Percentiles rank a stretch among this genome's conserved stretches.
These are phyloP conservation scores for Pomatostomus ruficeps DNA, from an alignment of 2,113 vertebrate species.

Conservation along the genomic window DNA sequence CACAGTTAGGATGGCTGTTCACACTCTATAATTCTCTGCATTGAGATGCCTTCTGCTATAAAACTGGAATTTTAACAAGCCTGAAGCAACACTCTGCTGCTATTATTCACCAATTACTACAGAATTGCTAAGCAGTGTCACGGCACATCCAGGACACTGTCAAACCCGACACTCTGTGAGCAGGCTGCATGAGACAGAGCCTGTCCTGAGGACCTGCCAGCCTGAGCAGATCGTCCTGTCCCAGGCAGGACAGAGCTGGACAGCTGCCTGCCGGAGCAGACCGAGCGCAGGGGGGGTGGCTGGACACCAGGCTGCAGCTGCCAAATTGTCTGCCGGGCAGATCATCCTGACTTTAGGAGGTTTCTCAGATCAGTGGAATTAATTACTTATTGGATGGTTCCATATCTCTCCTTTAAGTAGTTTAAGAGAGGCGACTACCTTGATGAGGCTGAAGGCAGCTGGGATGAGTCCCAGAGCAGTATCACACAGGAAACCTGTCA, in stretches of 20 bases:
- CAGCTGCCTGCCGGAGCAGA: accelerated
- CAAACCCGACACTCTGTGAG: accelerated
- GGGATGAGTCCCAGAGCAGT: not conserved
- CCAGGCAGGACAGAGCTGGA: not conserved
- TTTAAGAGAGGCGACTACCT: not conserved
- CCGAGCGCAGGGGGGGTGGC: accelerated
- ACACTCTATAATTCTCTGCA: not conserved
- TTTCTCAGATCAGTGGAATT: not conserved
- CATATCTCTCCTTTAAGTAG: not conserved
- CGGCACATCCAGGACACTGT: not conserved
- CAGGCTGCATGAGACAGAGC: not conserved
- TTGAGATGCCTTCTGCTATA: not conserved
- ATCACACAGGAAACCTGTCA: not conserved
- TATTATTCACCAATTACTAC: not conserved
- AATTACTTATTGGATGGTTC: not conserved
- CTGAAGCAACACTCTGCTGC: not conserved
- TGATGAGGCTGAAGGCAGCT: not conserved
- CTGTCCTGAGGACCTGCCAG: not conserved
- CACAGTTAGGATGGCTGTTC: not conserved
- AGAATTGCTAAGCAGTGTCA: not conserved
- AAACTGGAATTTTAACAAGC: not conserved
- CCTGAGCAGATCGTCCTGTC: not conserved
- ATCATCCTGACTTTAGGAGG: not conserved
- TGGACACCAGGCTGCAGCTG: accelerated
- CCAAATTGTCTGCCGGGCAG: not conserved